These are phyloP conservation scores for Lagopus leucura DNA, from an alignment of 2,113 vertebrate genomes.

Conservation along the genomic window DNA sequence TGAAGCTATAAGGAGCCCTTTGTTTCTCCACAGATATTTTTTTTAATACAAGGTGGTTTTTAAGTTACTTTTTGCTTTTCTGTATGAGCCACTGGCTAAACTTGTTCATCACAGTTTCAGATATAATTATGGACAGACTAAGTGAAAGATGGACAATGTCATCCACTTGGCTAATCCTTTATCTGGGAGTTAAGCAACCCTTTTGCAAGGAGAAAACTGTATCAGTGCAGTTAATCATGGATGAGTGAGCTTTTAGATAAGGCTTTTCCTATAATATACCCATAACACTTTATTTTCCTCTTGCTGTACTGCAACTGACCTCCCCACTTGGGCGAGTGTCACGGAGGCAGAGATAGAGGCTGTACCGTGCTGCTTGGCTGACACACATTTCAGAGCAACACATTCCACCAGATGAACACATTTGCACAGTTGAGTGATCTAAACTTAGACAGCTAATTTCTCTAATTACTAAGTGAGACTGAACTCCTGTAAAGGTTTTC, in stretches of 20 bases:
- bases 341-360: conserved; percentile 55
- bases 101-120: not conserved
- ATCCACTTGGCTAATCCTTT: conserved; percentile 26
- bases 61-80: not conserved
- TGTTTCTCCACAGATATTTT: not conserved
- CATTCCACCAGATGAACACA: conserved; percentile 65
- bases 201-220: not conserved
- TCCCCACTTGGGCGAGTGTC: conserved; percentile 24
- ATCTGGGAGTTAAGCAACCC: conserved; percentile 36
- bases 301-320: conserved; percentile 38
- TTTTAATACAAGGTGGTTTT: not conserved
- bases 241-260: conserved; percentile 57
- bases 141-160: not conserved
- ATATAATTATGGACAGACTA: not conserved
- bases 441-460: conserved; percentile 79
- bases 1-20: not conserved
- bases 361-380: conserved; percentile 33
- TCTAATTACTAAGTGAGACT: conserved; percentile 78
- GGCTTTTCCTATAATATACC: conserved; percentile 58
- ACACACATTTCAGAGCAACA: conserved; percentile 48
- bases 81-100: not conserved
- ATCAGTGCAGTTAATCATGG: not conserved
- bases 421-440: conserved; percentile 75
- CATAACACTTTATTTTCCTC: conserved; percentile 62
- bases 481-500: conserved; percentile 73